Percentiles rank a stretch among this genome's conserved stretches.
phyloP scores from a whole-genome alignment of 35 echinoderm and acorn worm genomes.

The Anneissia japonica region DNA sequence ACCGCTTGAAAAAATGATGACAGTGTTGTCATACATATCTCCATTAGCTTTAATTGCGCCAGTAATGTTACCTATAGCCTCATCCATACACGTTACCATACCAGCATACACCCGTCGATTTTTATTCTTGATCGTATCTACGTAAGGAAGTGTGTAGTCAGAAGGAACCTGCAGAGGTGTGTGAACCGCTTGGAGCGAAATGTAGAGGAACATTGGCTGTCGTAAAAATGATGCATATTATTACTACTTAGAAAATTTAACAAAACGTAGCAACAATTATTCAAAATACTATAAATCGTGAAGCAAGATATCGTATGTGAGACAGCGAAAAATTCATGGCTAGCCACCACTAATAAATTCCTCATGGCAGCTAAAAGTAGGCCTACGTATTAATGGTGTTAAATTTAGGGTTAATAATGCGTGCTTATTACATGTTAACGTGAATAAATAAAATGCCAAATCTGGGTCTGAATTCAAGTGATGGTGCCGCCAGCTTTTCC shows the following conservation, averaged over 20 bases:
- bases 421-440: too few relatives aligned
- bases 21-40: conserved; percentile 39
- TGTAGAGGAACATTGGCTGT: conserved; percentile 60
- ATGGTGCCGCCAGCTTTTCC: too few relatives aligned
- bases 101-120: conserved; percentile 30
- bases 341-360: neutral
- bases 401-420: too few relatives aligned
- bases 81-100: conserved; percentile 56
- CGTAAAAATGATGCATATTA: neutral
- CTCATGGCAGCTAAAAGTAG: neutral
- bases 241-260: neutral
- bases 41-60: conserved; percentile 13
- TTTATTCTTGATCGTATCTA: neutral
- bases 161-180: conserved; percentile 22
- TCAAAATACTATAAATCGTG: neutral
- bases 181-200: conserved; percentile 47
- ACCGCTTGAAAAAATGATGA: conserved; percentile 55
- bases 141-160: conserved; percentile 24
- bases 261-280: neutral
- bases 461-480: too few relatives aligned
- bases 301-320: neutral
- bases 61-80: conserved; percentile 39
- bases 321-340: neutral
- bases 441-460: too few relatives aligned
- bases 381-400: neutral